Percentiles rank a stretch among this genome's conserved stretches.
These are phyloP conservation scores for Salarias fasciatus DNA, from an alignment of 2,797 vertebrate species.

Conservation along the genomic window DNA sequence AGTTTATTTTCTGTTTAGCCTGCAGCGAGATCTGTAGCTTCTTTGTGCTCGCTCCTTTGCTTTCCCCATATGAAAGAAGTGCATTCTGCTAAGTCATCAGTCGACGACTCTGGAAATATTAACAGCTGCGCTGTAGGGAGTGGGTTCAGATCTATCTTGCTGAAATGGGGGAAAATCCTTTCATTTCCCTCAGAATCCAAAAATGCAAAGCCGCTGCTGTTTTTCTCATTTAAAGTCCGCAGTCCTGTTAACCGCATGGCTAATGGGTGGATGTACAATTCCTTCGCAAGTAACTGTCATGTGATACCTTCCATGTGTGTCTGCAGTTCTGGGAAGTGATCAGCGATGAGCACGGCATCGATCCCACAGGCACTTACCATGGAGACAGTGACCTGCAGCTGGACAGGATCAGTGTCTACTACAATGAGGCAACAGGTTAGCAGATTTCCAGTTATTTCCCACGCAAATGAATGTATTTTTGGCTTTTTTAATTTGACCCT, in stretches of 20 bases:
- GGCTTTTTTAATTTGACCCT: slow-evolving; percentile 2
- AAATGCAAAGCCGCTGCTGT: slow-evolving; percentile 54
- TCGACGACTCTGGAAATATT: slow-evolving; percentile 36
- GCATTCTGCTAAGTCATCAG: slow-evolving; percentile 57
- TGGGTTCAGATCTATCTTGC: slow-evolving; percentile 29
- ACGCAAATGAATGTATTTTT: background rate
- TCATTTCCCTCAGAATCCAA: slow-evolving; percentile 39
- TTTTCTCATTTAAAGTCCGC: slow-evolving; percentile 46
- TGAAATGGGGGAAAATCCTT: slow-evolving; percentile 38
- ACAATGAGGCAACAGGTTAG: slow-evolving; percentile 86
- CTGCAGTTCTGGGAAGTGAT: slow-evolving; percentile 89
- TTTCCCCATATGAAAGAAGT: slow-evolving; percentile 46
- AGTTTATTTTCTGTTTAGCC: slow-evolving; percentile 51
- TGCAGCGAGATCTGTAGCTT: slow-evolving; percentile 32
- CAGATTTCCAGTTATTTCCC: no score
- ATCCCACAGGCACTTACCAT: slow-evolving; percentile 86
- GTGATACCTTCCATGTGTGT: slow-evolving; percentile 62
- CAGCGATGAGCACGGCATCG: slow-evolving; percentile 88
- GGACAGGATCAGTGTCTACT: slow-evolving; percentile 89
- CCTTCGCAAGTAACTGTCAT: slow-evolving; percentile 47
- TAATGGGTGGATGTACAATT: slow-evolving; percentile 35
- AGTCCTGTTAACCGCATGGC: slow-evolving; percentile 32
- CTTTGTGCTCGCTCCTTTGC: slow-evolving; percentile 56
- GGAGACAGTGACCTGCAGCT: slow-evolving; percentile 88
- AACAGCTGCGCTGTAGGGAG: slow-evolving; percentile 50